These are phyloP conservation scores for Drosophila kokeensis DNA, from an alignment of 2,888 invertebrate species.

Conservation along the genomic window DNA sequence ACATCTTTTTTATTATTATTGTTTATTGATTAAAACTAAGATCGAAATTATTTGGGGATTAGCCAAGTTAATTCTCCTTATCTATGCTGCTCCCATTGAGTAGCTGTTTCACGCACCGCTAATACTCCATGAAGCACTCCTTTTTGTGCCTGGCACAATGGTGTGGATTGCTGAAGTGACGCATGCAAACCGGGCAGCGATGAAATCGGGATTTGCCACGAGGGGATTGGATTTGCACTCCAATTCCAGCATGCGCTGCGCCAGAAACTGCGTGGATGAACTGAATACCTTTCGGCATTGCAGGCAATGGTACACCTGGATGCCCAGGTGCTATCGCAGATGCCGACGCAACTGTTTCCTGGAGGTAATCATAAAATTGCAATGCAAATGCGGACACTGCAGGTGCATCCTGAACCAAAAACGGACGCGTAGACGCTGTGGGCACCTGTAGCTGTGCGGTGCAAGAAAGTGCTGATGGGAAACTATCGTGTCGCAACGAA, in stretches of 20 bases:
- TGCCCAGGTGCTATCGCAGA: constrained; percentile 47
- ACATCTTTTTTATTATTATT: constrained; percentile 49
- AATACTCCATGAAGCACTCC: constrained; percentile 39
- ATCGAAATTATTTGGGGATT: neutral
- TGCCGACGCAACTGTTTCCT: constrained; percentile 60
- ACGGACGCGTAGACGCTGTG: neutral
- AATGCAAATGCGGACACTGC: constrained; percentile 69
- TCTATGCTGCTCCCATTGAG: neutral
- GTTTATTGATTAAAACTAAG: neutral
- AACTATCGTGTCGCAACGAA: constrained; percentile 59
- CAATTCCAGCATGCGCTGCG: constrained; percentile 47
- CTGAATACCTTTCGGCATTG: constrained; percentile 53
- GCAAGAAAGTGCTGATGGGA: constrained; percentile 38
- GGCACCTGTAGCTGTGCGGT: constrained; percentile 56
- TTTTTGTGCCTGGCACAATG: constrained; percentile 28
- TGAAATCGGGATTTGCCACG: neutral
- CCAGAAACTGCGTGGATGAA: constrained; percentile 43
- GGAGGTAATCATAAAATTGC: constrained; percentile 51
- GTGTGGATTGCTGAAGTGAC: constrained; percentile 31
- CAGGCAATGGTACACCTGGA: constrained; percentile 54
- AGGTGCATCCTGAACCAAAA: constrained; percentile 11
- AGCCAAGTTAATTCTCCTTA: neutral
- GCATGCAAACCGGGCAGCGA: constrained; percentile 48
- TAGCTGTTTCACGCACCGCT: constrained; percentile 1
- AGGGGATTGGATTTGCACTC: constrained; percentile 38